Base-by-base conservation (phyloP, 2,888 invertebrate species). In the Dryococelus australis region DNA sequence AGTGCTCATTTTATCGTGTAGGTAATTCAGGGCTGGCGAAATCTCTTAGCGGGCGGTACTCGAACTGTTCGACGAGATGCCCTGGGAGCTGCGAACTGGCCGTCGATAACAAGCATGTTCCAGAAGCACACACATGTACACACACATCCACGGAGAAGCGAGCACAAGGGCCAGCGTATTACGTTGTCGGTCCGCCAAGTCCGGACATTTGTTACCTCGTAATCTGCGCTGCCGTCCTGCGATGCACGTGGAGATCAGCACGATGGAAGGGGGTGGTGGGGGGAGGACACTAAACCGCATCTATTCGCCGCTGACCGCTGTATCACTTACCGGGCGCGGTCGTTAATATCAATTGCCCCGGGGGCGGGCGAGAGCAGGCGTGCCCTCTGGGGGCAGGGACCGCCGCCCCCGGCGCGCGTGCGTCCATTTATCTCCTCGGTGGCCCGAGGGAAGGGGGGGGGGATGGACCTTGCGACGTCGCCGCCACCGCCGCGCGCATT, bases 271-370 rank as follows among this genome's bases (percentile, higher is more conserved):
- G 20, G 65, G 65, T 5, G 65, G 20, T 8, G 65, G 65, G 8
- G 65, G 6, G n/a, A 24, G n/a, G n/a, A 8, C 12, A 24, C 20
- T 28, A 35, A 83, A 83, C 83, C 83, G 83, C 83, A 83, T 35
- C 83, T 83, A 35, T 83, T 28, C 24, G 83, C 83, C 83, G 83
- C 83, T 85, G 88, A 88, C 87, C 88, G 87, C 88, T 88, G 88
- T 85, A 87, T 88, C 88, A 88, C 87, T 86, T 83, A 84, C 86
- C 86, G 84, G 78, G 81, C 87, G 84, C 87, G 86, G 85, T 88
- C 88, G 88, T 88, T 88, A 88, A 88, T 88, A 88, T 88, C 88
- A 88, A 88, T 88, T 88, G 86, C 80, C 88, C 85, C 65, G 85
- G 65, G 79, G 83, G 84, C 35, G 20, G 83, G 83, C 28, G 28